Evolutionary conservation across 2,888 invertebrate species (phyloP), one percentile per base, ranked within the genome.

Genomic region (Mimachlamys varia): DNA sequence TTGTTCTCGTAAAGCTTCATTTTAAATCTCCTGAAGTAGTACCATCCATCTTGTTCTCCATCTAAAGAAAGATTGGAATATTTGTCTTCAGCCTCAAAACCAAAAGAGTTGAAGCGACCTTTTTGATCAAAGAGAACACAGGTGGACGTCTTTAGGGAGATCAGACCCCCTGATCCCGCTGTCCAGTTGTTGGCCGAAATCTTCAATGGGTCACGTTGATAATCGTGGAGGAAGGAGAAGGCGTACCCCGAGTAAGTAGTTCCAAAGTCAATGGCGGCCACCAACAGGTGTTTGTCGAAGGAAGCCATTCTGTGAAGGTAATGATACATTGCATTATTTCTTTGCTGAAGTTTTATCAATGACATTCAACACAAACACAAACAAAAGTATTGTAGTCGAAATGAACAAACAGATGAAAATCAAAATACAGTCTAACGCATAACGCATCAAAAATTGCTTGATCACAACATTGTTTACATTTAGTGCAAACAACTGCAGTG

Each of bases 11-110:
- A 90, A 13, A 90, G 88, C 13, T 90, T 87, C 89, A 90, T 90
- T 37, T 90, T 90, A 87, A 90, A 90, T 53, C 89, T 33, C 88
- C 55, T 33, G 38, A 90, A 90, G 87, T 55, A 90, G 17, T n/a
- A 88, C 89, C 89, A 90, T 38, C 58, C 88, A 7, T 38, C 15
- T 37, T 90, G 89, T 33, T 87, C 38, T 22, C 44, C 53, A 15
- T 90, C 89, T 38, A 88, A 55, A 13, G 89, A 88, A 19, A 90
- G 33, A 15, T 88, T 88, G 17, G 88, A 27, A 44, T 90, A 90
- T 22, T 76, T 89, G 49, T 89, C 89, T 62, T 89, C 89, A 76
- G 89, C 89, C 37, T 89, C 89, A n/a, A 37, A 27, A 19, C 89
- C 89, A 76, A 89, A 89, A 10, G 89, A 37, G 27, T 44, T 13